phyloP scores from a whole-genome alignment of 2,113 vertebrate genomes.

The Nothocercus julius region DNA sequence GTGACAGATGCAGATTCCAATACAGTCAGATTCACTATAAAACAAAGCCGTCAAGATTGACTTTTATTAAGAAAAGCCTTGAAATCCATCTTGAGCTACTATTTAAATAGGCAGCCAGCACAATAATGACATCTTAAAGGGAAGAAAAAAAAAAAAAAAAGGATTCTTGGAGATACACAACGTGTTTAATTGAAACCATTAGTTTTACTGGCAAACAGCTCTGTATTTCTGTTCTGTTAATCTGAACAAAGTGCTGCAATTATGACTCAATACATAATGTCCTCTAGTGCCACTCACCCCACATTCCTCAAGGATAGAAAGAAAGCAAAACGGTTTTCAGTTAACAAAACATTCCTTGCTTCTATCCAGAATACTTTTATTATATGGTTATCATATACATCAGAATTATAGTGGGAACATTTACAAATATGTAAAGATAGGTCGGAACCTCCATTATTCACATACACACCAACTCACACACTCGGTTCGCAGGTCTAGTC shows the following conservation, averaged over 20 bases:
- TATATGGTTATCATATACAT: constrained; percentile 83
- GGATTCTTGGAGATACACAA: constrained; percentile 17
- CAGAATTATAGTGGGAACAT: constrained; percentile 66
- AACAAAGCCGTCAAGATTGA: neutral
- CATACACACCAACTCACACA: constrained; percentile 61
- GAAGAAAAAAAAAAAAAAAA: neutral
- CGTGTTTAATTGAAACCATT: constrained; percentile 4
- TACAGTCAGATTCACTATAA: neutral
- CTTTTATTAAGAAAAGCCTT: neutral
- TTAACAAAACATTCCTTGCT: constrained; percentile 66
- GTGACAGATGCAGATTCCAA: neutral
- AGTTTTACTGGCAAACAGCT: constrained; percentile 60
- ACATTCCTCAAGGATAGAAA: constrained; percentile 15
- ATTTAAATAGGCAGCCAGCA: neutral
- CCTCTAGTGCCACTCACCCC: constrained; percentile 48
- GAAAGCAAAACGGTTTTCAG: constrained; percentile 23
- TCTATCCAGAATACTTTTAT: constrained; percentile 84
- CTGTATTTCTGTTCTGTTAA: constrained; percentile 63
- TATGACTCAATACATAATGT: constrained; percentile 65
- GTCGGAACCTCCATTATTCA: constrained; percentile 33
- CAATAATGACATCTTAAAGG: neutral
- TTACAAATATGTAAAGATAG: constrained; percentile 66
- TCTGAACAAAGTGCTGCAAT: constrained; percentile 73
- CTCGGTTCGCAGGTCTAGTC: constrained; percentile 37
- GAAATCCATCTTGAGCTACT: neutral